Evolutionary conservation across 2,113 vertebrate species (phyloP).

Genomic region (Merops nubicus): DNA sequence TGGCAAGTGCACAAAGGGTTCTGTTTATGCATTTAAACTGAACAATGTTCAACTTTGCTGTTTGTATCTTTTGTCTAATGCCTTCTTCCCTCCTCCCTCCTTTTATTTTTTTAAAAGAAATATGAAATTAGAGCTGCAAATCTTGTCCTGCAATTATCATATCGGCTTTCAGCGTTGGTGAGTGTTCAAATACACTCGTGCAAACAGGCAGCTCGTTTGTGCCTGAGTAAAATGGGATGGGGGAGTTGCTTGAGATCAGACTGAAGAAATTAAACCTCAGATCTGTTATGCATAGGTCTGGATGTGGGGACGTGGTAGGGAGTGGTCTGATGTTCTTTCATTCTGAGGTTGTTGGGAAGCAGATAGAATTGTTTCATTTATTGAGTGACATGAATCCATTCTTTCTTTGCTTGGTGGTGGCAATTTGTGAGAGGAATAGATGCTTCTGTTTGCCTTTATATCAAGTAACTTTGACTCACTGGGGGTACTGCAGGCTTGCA

Average conservation of each 20-base stretch:
- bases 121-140: not conserved
- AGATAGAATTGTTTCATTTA: not conserved
- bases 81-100: not conserved
- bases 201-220: not conserved
- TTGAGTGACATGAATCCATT: not conserved
- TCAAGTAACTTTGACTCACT: not conserved
- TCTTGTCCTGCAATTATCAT: not conserved
- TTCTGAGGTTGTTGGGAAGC: not conserved
- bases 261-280: not conserved
- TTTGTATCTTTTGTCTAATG: not conserved
- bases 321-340: not conserved
- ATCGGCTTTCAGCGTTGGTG: not conserved
- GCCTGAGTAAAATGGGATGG: not conserved
- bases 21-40: not conserved
- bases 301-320: not conserved
- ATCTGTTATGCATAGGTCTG: not conserved
- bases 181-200: not conserved
- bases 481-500: not conserved
- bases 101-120: not conserved
- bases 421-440: not conserved
- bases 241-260: not conserved
- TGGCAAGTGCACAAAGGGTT: constrained; percentile 73
- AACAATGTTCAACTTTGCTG: not conserved
- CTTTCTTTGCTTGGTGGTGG: not conserved
- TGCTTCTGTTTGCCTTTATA: not conserved